A percentile compares a stretch with the other conserved stretches of the same genome.
Evolutionary conservation across 2,797 vertebrate genomes (phyloP).

Genomic region (Ciconia nigra): DNA sequence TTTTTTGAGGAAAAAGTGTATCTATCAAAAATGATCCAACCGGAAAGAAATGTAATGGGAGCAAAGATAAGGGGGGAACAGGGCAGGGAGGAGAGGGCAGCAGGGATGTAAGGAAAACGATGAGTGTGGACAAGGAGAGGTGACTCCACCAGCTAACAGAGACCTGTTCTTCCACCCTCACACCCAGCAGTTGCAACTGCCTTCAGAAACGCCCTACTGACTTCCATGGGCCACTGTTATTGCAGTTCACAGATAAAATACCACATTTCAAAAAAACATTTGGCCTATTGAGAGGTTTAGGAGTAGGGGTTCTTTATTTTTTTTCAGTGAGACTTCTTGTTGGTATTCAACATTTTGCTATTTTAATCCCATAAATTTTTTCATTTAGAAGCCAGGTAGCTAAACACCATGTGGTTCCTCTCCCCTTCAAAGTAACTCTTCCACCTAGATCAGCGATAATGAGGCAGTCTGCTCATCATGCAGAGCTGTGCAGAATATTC

Average conservation of each 20-base stretch:
- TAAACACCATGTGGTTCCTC: not conserved
- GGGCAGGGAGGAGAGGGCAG: not conserved
- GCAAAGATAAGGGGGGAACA: not conserved
- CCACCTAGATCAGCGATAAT: not conserved
- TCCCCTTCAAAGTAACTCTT: not conserved
- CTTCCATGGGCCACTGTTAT: not conserved
- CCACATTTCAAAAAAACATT: not conserved
- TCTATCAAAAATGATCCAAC: not conserved
- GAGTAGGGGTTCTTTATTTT: not conserved
- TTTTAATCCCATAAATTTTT: not conserved
- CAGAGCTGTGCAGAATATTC: not conserved
- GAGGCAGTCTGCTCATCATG: not conserved
- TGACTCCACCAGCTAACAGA: not conserved
- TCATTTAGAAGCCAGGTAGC: not conserved
- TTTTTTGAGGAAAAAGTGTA: not conserved
- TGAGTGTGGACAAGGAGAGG: not conserved
- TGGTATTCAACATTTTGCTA: not conserved
- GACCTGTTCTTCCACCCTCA: not conserved
- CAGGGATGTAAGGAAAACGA: not conserved
- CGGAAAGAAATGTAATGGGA: not conserved
- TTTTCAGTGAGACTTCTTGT: not conserved
- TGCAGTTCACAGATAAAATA: not conserved
- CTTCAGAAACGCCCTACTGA: not conserved
- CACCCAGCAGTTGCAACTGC: not conserved
- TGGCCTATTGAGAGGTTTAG: not conserved